Base-by-base conservation (phyloP, 1,140 invertebrate species). In the Physella acuta region DNA sequence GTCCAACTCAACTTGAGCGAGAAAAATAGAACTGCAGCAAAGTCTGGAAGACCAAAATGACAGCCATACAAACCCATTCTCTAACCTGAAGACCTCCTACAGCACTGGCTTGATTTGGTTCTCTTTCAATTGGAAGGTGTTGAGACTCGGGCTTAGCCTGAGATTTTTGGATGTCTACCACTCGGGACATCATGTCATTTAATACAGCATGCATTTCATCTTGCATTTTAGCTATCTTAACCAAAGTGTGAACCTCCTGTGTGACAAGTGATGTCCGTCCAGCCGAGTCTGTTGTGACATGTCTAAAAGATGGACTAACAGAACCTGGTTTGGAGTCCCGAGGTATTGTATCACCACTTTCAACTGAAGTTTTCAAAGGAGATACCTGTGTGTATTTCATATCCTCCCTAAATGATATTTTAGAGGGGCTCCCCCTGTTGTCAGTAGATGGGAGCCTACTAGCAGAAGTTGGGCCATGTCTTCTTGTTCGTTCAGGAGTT, bases 21-120 rank as follows among this genome's bases (percentile, higher is more conserved):
- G 36, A 34, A 37, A 80, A 78, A 28, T 78, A 53, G 77, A 76
- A 82, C 67, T 82, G 79, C 28, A 82, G 56, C 26, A 83, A 16
- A 20, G 76, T 71, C 60, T 83, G 80, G 55, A 79, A 75, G 1
- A 76, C 37, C 17, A 83, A 74, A 11, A 82, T 64, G 11, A 78
- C 65, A 44, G 74, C 73, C 37, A 83, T 71, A 8, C 81, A 64
- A 20, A 81, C 37, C 79, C 79, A 81, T 20, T 78, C 75, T 30
- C 67, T 69, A 36, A 30, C 60, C 5, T 68, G 49, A 3, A 11
- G 16, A 33, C 28, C 20, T 30, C 65, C 20, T 56, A 61, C 39
- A 63, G 51, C 51, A 68, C 62, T 11, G 70, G 51, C 53, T 11
- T 58, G 3, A 34, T 34, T n/a, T 11, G 56, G 5, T 68, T 63